Evolutionary conservation across 2,113 vertebrate genomes (phyloP).

Genomic region (Otocyon megalotis): DNA sequence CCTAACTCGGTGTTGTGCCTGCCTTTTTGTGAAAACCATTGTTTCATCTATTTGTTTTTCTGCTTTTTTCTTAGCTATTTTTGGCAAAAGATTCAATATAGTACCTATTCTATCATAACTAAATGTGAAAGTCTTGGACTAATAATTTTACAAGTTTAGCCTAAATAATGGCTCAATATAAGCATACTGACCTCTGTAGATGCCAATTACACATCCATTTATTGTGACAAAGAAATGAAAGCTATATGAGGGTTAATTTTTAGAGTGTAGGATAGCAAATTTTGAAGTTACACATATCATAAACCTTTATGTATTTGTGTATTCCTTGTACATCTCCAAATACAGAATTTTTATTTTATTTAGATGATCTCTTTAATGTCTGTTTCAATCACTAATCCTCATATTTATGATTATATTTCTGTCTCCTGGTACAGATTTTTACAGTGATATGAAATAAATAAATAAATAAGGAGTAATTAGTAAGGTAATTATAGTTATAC

Average conservation of each 20-base stretch:
- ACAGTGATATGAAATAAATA: background rate
- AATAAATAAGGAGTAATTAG: background rate
- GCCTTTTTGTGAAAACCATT: background rate
- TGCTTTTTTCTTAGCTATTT: background rate
- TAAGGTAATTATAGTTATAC: background rate
- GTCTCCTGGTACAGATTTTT: background rate
- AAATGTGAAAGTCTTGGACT: background rate
- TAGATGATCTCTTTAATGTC: background rate
- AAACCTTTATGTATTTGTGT: background rate
- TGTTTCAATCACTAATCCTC: background rate
- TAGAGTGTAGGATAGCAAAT: background rate
- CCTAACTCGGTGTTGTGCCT: background rate
- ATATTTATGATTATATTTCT: background rate
- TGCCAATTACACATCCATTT: background rate
- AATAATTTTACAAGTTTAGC: conserved; percentile 3
- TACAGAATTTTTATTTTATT: background rate
- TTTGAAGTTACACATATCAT: background rate
- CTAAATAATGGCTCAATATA: background rate
- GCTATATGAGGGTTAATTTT: background rate
- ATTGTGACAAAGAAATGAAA: background rate
- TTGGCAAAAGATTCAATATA: background rate
- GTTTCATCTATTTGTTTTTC: background rate
- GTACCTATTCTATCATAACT: background rate
- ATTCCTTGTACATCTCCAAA: background rate
- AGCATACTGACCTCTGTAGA: background rate